Base-by-base conservation (phyloP, 1,140 invertebrate genomes). In the Penaeus vannamei region DNA sequence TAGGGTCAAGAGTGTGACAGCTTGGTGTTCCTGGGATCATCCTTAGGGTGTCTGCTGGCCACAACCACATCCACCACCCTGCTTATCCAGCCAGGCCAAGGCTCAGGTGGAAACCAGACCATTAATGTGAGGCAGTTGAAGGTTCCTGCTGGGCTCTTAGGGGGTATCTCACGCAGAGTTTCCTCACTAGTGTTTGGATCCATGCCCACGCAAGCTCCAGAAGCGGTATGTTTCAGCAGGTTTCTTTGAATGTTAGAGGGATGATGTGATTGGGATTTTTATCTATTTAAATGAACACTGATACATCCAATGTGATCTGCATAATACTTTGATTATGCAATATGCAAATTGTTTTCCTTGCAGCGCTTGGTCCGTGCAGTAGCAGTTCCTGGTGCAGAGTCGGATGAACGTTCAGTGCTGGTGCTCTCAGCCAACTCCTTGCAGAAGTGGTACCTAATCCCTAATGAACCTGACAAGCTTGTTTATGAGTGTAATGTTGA, bases 161-260 rank as follows among this genome's bases (percentile, higher is more conserved):
- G 97, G 59, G 97, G 97, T 0, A 95, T 99, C 91, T 95, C 97
- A 20, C 95, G 96, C 4, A 94, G 96, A 91, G 96, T 99, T 92
- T 96, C 97, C 0, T 96, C 97, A 1, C 95, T 98, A 66, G 96
- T 98, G 91, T 98, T 98, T 93, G 97, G 97, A 1, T 95, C 96
- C 5, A 96, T 96, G 92, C 93, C 93, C 22, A 92, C 93, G 20
- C 95, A 90, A 94, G 94, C 95, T 76, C 94, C 95, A 81, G 98
- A 98, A 94, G 96, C 96, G 36, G 97, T 98, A 93, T 94, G 94
- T 93, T 90, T 79, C 62, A 20, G 17, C 59, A 26, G 29, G 22
- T 59, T 36, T 23, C 79, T 23, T 81, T 36, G 4, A 46, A 5
- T 19, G 26, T 81, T 10, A 53, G 8, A 14, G 46, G 46, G 46